A percentile compares a stretch with the other conserved stretches of the same genome.
Evolutionary conservation across 2,888 invertebrate species (phyloP).

Genomic region (Phytoseiulus persimilis): DNA sequence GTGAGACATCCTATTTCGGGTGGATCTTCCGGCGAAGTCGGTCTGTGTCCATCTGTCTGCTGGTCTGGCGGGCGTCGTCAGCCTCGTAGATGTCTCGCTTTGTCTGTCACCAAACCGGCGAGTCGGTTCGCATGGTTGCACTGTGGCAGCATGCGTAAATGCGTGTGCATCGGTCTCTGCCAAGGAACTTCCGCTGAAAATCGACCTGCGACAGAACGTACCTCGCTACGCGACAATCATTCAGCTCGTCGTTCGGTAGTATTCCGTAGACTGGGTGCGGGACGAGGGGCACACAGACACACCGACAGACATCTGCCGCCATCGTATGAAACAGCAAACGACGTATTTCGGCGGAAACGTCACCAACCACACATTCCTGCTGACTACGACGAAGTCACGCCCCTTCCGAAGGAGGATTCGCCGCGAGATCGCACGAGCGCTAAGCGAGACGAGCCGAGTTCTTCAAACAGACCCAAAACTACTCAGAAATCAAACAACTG

Average conservation of each 20-base stretch:
- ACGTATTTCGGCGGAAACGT: constrained; percentile 5
- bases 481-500: constrained; percentile 5
- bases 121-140: too few relatives aligned
- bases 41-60: too few relatives aligned
- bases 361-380: neutral
- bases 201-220: neutral
- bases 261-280: neutral
- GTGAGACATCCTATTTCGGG: too few relatives aligned
- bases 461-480: neutral
- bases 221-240: neutral
- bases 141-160: too few relatives aligned
- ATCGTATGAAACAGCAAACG: neutral
- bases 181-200: too few relatives aligned
- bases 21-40: too few relatives aligned
- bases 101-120: too few relatives aligned
- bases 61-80: too few relatives aligned
- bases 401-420: neutral
- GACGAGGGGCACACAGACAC: neutral
- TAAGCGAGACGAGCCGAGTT: neutral
- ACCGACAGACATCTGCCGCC: neutral
- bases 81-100: too few relatives aligned
- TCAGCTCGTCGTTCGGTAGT: neutral
- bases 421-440: neutral
- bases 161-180: too few relatives aligned
- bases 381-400: constrained; percentile 5